Evolutionary conservation across 2,113 vertebrate species (phyloP).

Genomic region (Saimiri boliviensis): DNA sequence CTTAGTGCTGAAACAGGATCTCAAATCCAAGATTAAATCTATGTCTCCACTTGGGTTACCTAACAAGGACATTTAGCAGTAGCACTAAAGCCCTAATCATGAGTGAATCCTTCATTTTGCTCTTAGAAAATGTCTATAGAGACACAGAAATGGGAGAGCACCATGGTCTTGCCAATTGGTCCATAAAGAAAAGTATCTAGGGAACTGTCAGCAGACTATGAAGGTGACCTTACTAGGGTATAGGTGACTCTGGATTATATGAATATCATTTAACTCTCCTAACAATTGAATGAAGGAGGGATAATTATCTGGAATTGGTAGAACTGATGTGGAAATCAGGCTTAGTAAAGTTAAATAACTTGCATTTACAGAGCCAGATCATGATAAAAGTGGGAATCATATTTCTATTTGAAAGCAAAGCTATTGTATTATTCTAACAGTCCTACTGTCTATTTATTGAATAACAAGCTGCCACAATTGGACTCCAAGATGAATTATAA

Average conservation of each 20-base stretch:
- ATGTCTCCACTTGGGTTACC: not conserved
- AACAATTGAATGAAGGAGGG: not conserved
- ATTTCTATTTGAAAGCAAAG: not conserved
- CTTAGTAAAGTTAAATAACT: not conserved
- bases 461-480: not conserved
- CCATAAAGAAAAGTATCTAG: not conserved
- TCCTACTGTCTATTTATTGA: not conserved
- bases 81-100: not conserved
- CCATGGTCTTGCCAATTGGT: not conserved
- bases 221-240: fast-evolving
- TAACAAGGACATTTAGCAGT: not conserved
- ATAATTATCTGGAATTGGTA: not conserved
- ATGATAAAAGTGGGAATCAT: not conserved
- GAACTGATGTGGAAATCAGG: not conserved
- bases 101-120: not conserved
- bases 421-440: not conserved
- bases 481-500: not conserved
- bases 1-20: not conserved
- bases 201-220: not conserved
- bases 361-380: not conserved
- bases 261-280: not conserved
- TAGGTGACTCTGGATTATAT: not conserved
- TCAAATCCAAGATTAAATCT: not conserved
- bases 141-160: not conserved
- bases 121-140: not conserved